Base-by-base conservation (phyloP, 2,113 vertebrate species). In the Phyllostomus hastatus region DNA sequence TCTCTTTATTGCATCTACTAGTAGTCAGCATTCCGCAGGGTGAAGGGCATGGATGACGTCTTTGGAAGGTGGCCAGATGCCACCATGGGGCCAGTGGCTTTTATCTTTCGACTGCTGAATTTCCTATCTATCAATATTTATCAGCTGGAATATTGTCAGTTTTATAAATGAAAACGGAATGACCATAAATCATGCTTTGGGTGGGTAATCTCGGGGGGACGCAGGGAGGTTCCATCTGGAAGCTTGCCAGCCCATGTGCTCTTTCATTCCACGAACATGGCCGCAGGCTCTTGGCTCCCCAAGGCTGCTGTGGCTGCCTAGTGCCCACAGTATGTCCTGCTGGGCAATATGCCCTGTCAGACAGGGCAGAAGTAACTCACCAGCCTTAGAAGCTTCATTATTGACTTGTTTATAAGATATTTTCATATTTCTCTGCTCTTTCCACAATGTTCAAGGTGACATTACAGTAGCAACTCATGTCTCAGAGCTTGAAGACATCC, bases 81-180 rank as follows among this genome's bases (percentile, higher is more conserved):
- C 99, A 97, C 99, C 98, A 98, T 90, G 97, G 98, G 97, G 98
- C 98, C 99, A 98, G 98, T 97, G 97, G 95, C 97, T 98, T 99
- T 99, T 99, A 99, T 99, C 98, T 95, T 97, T 91, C 94, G 88
- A 97, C 98, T 91, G 90, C 92, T 98, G 98, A 98, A 99, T 98
- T 98, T 98, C 99, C 98, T 98, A 99, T 98, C 97, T 98, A 98
- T 98, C 99, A 98, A 97, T 97, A 98, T 98, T 98, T 99, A 99
- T 99, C 99, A 98, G 98, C 93, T 95, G 97, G 48, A 19, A 92
- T 96, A 98, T 91, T 99, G 98, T 99, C 98, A 99, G 98, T 98
- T 98, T 98, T 99, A 99, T 98, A 98, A 97, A 98, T 66, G 97
- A 97, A 98, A 98, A 98, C 92, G 0, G 43, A 97, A 52, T 50